Evolutionary conservation across 2,113 vertebrate genomes (phyloP), one percentile per base, ranked within the genome.

Genomic region (Nothocercus nigrocapillus): DNA sequence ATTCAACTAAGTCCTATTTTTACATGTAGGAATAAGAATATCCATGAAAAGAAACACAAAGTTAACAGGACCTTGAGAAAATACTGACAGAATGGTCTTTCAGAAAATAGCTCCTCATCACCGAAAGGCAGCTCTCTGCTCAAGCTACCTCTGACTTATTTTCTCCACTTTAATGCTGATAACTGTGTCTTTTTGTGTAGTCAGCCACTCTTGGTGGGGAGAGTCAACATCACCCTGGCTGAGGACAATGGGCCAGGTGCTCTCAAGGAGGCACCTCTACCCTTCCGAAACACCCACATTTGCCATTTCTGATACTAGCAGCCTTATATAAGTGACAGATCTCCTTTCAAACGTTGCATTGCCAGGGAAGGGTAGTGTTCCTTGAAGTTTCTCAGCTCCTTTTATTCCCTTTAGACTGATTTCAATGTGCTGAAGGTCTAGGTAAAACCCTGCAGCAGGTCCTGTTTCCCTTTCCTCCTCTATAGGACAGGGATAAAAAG

Each of bases 11-110:
- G 30, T 30, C 45, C 12, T 59, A 27, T 44, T 72, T 91, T 62
- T 72, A 62, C 25, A 10, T 32, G 34, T 32, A 85, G 59, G 22
- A 85, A 70, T 67, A 70, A 49, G 67, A 69, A 56, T 70, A 80
- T 47, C 72, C 59, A 2, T 30, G 53, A 53, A 61, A 94, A 88
- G 72, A 75, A 88, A 38, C 1, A 24, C 34, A 83, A 90, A 93
- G 56, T 75, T 73, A 91, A 75, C 68, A 90, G 61, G 56, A 93
- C 90, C 73, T 83, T 88, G 72, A 88, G 68, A 92, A 91, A 90
- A 20, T 40, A 58, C 61, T 85, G 79, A 34, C 34, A 81, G 63
- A 70, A 94, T 8, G 77, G 80, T 80, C 45, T 83, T 77, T 89
- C 76, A 88, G 80, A 93, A 89, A 8, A 83, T 44, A 85, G 28